Evolutionary conservation across 2,797 vertebrate genomes (phyloP), one percentile per base, ranked within the genome.

Genomic region (Cichlasoma orientale): DNA sequence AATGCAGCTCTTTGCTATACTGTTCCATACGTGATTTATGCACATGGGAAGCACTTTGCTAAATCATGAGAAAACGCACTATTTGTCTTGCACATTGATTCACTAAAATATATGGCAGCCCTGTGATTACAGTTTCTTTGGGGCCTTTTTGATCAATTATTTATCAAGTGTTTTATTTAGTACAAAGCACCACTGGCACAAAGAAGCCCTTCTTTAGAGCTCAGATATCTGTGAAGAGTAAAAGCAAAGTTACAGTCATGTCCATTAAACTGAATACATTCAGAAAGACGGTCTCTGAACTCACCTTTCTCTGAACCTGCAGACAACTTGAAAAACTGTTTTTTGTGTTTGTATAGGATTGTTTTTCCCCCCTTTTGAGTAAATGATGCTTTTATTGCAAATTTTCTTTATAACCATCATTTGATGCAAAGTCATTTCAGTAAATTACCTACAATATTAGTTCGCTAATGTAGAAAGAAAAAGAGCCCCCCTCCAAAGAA

Each of bases 71-170:
- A 66, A 72, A 68, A 79, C 11, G 1, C 53, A 16, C 74, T 13
- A 82, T 90, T 90, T 86, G 74, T 83, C 86, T 87, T 80, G 78
- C 88, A 86, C 74, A 75, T 86, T 87, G 84, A 89, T 82, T 84
- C 57, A 83, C 56, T 72, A 59, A 83, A 84, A 59, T 47, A 84
- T 78, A 83, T 73, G 69, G 75, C 19, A 9, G 50, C 11, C n/a
- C 12, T 53, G 58, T 33, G 55, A 80, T 54, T 38, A 54, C 53
- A 82, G 36, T 77, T 82, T 89, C 76, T 83, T 82, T 75, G 13
- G 74, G 77, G 66, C 68, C 61, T 77, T 79, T 77, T 19, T 25
- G 23, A 86, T 92, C 27, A 90, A 87, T 91, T 85, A 92, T 90
- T 92, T 36, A 92, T 80, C 2, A 4, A 10, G 61, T 86, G 16